These are phyloP conservation scores for Metaphire vulgaris DNA, from an alignment of 1,140 invertebrate species.

Conservation along the genomic window DNA sequence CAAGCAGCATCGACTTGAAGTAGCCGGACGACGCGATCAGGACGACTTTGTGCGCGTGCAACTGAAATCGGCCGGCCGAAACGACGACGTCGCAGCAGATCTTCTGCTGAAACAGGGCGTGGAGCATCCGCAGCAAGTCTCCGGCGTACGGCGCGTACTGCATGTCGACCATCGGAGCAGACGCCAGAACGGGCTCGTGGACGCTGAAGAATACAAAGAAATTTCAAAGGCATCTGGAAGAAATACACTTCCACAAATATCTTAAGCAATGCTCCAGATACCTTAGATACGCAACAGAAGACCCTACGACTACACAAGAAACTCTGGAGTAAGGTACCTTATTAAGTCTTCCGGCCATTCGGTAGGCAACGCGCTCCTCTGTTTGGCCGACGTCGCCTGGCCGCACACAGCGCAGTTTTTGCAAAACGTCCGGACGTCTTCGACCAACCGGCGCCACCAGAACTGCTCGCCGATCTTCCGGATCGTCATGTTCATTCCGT, in stretches of 20 bases:
- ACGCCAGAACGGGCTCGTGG: neutral
- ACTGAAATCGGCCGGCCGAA: neutral
- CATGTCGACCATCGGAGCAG: neutral
- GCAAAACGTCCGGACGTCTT: neutral
- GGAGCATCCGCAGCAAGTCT: neutral
- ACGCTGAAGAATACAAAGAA: too few species aligned
- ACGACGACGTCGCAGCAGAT: neutral
- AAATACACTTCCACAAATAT: too few species aligned
- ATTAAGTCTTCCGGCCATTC: neutral
- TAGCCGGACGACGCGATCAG: neutral
- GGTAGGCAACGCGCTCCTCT: neutral
- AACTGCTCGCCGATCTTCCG: neutral
- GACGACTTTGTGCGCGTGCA: neutral
- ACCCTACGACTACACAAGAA: too few species aligned
- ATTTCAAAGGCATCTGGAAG: too few species aligned
- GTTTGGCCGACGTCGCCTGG: neutral
- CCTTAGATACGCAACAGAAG: too few species aligned
- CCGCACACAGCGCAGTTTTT: neutral
- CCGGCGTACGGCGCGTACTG: neutral
- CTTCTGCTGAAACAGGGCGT: neutral
- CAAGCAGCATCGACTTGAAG: neutral
- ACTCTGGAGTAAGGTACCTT: too few species aligned
- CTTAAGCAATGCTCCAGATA: too few species aligned
- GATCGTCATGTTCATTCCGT: neutral
- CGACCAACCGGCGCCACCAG: neutral